Base-by-base conservation (phyloP, 2,888 invertebrate species). In the Scelioninae gen. 2 region DNA sequence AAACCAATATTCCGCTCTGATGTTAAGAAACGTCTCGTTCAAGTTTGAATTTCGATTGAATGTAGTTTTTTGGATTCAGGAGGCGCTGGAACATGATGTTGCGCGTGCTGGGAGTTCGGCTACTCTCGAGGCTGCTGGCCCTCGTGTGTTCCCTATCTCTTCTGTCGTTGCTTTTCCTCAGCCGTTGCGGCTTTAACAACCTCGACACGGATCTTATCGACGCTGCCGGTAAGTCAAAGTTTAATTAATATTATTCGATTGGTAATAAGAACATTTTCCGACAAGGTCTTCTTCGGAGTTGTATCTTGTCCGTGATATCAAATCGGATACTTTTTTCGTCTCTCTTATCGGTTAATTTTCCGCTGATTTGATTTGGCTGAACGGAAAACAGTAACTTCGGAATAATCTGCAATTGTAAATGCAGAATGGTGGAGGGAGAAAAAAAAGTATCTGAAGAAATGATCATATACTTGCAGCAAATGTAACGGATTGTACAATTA, bases 131-230 rank as follows among this genome's bases (percentile, higher is more conserved):
- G 81, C 87, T 89, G 76, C 87, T 89, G 78, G 86, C 89, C 75
- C 87, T 89, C 78, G 88, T 89, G 52, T 89, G 89, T 77, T 88
- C 88, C 58, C 84, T 89, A 72, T 89, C 89, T 77, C 85, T 89
- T 76, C 83, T 89, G 76, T 89, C 89, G 73, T 86, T 89, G 61
- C 86, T 90, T 45, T 88, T 90, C 75, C 85, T 90, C 70, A 89
- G 88, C 76, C 87, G 89, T 43, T 90, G 90, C 78, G 89, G 89
- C 43, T 86, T 89, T 77, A 82, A 82, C 74, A 84, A 83, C 71
- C 79, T 85, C 64, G 83, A 84, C 67, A 81, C 83, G 45, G 83
- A 84, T 71, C 79, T 84, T 60, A 80, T 82, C 73, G 84, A 85
- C 68, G 80, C 81, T 13, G 78, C 81, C 45, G 83, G 83, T 83